Conservation (phyloP, 64 coral and sea anemone species). For the Astreopora myriophthalma region DNA sequence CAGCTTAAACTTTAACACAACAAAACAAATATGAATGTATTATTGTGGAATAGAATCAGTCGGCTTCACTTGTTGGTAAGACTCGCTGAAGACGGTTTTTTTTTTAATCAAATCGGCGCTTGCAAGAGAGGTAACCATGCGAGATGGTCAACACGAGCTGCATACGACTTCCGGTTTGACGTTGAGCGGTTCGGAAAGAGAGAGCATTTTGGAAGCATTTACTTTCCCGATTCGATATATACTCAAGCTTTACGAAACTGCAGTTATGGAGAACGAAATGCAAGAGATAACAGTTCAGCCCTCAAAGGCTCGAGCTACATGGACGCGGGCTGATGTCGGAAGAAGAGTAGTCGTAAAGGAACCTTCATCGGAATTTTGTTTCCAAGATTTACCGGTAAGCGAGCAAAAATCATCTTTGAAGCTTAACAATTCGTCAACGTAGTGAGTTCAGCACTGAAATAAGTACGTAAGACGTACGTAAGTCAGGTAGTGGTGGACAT, state of each 20-base stretch:
- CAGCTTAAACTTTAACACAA: neutral
- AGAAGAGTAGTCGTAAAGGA: constrained; percentile 67
- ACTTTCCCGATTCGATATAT: constrained; percentile 70
- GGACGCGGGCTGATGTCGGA: constrained; percentile 45
- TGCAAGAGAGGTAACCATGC: neutral
- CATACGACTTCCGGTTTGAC: neutral
- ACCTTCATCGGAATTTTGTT: constrained; percentile 46
- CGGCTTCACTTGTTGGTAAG: neutral
- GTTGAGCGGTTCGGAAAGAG: neutral
- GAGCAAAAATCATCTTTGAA: neutral
- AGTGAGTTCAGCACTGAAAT: no score
- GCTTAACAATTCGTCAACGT: neutral
- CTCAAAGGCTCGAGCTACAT: neutral
- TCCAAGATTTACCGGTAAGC: constrained; percentile 84
- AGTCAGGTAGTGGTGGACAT: no score
- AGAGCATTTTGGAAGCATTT: constrained; percentile 39
- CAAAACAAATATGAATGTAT: neutral
- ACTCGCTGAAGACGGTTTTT: neutral
- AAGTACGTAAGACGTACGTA: no score
- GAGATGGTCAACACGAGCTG: neutral
- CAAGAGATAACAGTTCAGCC: constrained; percentile 76
- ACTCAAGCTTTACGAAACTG: constrained; percentile 74
- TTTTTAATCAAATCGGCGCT: neutral
- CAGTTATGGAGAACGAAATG: constrained; percentile 61
- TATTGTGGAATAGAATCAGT: neutral